Percentiles rank a stretch among this genome's conserved stretches.
Evolutionary conservation across 2,113 vertebrate genomes (phyloP).

Genomic region (human (Homo sapiens)): DNA sequence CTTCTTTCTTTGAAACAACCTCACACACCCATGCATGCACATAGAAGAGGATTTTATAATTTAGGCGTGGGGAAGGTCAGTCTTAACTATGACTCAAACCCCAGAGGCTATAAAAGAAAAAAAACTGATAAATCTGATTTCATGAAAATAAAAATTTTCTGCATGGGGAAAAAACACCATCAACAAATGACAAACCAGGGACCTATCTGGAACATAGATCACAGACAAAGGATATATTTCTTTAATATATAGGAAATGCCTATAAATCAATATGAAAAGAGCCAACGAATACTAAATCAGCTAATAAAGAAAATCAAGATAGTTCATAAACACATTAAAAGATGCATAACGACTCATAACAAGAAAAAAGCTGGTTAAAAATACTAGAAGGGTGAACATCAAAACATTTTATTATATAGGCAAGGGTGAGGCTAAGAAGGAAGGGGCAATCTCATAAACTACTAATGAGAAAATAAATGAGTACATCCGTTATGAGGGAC

Average conservation of each 20-base stretch:
- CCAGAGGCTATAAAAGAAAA: conserved; percentile 30
- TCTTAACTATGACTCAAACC: conserved; percentile 41
- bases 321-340: conserved; percentile 3
- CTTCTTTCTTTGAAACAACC: not conserved
- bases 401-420: not conserved
- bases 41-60: not conserved
- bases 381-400: not conserved
- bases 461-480: conserved; percentile 5
- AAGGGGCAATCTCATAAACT: not conserved
- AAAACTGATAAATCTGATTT: conserved; percentile 51
- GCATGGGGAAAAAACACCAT: not conserved
- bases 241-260: conserved; percentile 23
- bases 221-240: conserved; percentile 32
- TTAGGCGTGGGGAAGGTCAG: not conserved
- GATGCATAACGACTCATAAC: not conserved
- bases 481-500: not conserved
- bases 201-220: conserved; percentile 40
- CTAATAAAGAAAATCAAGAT: not conserved
- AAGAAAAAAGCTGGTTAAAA: not conserved
- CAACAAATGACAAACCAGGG: conserved; percentile 44
- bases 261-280: conserved; percentile 29
- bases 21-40: not conserved
- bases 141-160: conserved; percentile 63
- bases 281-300: not conserved
- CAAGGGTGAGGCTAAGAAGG: not conserved